These are phyloP conservation scores for Drosophila teissieri DNA, from an alignment of 1,140 invertebrate genomes.

Conservation along the genomic window DNA sequence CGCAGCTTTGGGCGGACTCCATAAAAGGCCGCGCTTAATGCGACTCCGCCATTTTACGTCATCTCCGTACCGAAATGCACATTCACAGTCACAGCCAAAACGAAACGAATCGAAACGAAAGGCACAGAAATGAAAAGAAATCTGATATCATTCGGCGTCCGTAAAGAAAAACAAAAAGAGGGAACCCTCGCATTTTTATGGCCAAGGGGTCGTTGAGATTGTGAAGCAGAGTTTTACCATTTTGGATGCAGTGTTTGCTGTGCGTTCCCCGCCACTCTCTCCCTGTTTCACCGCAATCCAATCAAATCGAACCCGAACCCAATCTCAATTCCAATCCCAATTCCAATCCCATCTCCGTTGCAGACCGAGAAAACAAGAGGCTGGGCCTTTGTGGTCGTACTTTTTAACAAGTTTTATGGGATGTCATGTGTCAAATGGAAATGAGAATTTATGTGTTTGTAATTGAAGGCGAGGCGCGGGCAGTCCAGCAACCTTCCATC, in stretches of 20 bases:
- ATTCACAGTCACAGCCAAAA: conserved; percentile 41
- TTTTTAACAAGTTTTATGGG: conserved; percentile 83
- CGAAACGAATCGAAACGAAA: conserved; percentile 51
- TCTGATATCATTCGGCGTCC: conserved; percentile 77
- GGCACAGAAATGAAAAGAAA: conserved; percentile 69
- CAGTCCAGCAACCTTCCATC: conserved; percentile 25
- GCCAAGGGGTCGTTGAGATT: conserved; percentile 62
- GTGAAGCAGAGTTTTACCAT: conserved; percentile 75
- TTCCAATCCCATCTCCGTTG: conserved; percentile 21
- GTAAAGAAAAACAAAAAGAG: conserved; percentile 59
- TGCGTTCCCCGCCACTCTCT: conserved; percentile 13
- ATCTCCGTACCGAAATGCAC: conserved; percentile 31
- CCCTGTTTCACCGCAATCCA: conserved; percentile 17
- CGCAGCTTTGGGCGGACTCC: conserved; percentile 54
- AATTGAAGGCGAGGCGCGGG: conserved; percentile 79
- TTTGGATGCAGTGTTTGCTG: conserved; percentile 68
- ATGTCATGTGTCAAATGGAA: conserved; percentile 84
- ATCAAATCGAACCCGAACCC: conserved; percentile 28
- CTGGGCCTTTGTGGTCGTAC: conserved; percentile 72
- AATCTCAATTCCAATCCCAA: not conserved
- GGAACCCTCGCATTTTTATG: conserved; percentile 70
- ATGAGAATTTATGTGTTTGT: conserved; percentile 84
- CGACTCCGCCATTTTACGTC: conserved; percentile 61
- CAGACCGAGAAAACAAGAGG: conserved; percentile 40
- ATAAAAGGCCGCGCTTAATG: conserved; percentile 66